phyloP scores from a whole-genome alignment of 2,113 vertebrate genomes.

The Hippocampus comes region DNA sequence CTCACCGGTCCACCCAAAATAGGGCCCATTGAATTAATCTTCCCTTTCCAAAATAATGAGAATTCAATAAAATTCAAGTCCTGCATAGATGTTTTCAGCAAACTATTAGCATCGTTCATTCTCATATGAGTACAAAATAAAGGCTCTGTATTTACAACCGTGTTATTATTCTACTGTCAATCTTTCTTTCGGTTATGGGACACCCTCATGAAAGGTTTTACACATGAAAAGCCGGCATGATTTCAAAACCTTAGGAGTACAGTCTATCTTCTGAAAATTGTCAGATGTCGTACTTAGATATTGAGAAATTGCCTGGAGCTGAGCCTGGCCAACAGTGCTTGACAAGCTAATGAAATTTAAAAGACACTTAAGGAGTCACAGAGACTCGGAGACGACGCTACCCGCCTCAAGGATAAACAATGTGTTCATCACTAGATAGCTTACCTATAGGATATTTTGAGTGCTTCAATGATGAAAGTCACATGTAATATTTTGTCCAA shows the following conservation, averaged over 20 bases:
- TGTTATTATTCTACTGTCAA: too few species aligned
- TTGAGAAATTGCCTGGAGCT: neutral
- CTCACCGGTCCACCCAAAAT: too few species aligned
- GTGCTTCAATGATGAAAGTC: neutral
- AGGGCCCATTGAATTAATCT: too few species aligned
- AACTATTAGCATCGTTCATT: too few species aligned
- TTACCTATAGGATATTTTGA: neutral
- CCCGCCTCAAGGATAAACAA: constrained; percentile 32
- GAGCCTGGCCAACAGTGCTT: neutral
- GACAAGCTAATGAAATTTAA: neutral
- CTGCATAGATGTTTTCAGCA: too few species aligned
- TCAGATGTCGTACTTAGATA: neutral
- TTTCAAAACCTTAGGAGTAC: neutral
- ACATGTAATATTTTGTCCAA: neutral
- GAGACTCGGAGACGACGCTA: neutral
- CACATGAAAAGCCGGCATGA: neutral
- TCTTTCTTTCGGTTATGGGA: too few species aligned
- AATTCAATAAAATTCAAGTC: too few species aligned
- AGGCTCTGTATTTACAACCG: too few species aligned
- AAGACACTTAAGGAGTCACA: neutral
- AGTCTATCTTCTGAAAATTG: neutral
- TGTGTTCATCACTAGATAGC: neutral
- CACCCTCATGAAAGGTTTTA: too few species aligned
- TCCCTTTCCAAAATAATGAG: too few species aligned
- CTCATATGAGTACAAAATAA: too few species aligned